Evolutionary conservation across 1,140 invertebrate genomes (phyloP), one percentile per base, ranked within the genome.

Genomic region (Eueides isabella): DNA sequence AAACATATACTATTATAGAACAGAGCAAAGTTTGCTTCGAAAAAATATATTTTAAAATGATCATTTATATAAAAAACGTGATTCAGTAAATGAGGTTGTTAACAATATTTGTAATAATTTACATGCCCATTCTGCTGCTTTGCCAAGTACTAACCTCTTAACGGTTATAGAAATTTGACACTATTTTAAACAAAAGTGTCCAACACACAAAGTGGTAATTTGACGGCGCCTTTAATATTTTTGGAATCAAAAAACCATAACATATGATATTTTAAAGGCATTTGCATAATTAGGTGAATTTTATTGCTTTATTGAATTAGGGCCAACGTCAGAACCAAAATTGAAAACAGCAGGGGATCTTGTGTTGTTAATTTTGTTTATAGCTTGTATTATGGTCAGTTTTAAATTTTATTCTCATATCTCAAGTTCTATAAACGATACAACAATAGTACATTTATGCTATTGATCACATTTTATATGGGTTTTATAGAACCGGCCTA

Each of bases 261-360:
- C 84, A 78, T 82, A 76, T 83, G 84, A 89, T 89, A 90, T 90
- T 93, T 88, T 85, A 88, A 88, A 86, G 71, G 85, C 88, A 93
- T 93, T 93, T 93, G 87, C 91, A 93, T 93, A 92, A 93, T 93
- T 93, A 93, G 91, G 91, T 93, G 90, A 91, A 92, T 92, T 93
- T 93, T 93, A 93, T 93, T 86, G 89, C 91, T 93, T 92, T 93
- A 93, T 93, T 93, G 91, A 93, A 93, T 93, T 93, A 93, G 88
- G 86, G 86, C 86, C 90, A 86, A 91, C 92, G 90, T 93, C 91
- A 91, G 89, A 67, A 78, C 86, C 89, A 90, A 92, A 93, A 93
- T 93, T 92, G 91, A 90, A 92, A 89, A 67, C 91, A 90, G 88
- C 90, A 76, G 91, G 91, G 85, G 82, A 82, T 74, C 87, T 71